These are phyloP conservation scores for Margaritifera margaritifera DNA, from an alignment of 2,888 invertebrate genomes.

Conservation along the genomic window DNA sequence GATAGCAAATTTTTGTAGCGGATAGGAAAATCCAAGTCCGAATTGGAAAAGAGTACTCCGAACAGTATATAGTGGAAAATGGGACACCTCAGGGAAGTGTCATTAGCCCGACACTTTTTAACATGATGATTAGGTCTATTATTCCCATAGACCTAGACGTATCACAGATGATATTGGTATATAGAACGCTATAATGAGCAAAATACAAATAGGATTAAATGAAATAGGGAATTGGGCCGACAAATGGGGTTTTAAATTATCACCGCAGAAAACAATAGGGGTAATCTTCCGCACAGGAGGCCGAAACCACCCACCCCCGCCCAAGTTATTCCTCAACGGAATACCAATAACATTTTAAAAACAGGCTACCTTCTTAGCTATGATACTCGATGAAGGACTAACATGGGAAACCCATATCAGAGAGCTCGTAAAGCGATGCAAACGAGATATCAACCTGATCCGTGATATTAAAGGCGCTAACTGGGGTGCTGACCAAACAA, in stretches of 20 bases:
- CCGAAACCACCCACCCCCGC: no score
- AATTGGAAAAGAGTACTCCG: neutral
- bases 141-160: neutral
- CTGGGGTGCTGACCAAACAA: neutral
- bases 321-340: no score
- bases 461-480: neutral
- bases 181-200: no score
- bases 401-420: neutral
- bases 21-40: slow-evolving; percentile 8
- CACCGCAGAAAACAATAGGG: no score
- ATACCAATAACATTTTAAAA: neutral
- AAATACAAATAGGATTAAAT: no score
- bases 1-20: slow-evolving; percentile 1
- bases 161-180: no score
- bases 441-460: neutral
- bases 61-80: neutral
- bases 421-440: no score
- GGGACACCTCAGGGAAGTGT: slow-evolving; percentile 2
- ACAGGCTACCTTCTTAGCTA: neutral
- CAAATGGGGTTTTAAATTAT: no score
- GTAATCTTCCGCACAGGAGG: no score
- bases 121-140: slow-evolving; percentile 5
- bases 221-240: no score
- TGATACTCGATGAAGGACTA: neutral
- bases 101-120: neutral